Conservation (phyloP, 2,797 vertebrate species). For the Cirrhinus molitorella region DNA sequence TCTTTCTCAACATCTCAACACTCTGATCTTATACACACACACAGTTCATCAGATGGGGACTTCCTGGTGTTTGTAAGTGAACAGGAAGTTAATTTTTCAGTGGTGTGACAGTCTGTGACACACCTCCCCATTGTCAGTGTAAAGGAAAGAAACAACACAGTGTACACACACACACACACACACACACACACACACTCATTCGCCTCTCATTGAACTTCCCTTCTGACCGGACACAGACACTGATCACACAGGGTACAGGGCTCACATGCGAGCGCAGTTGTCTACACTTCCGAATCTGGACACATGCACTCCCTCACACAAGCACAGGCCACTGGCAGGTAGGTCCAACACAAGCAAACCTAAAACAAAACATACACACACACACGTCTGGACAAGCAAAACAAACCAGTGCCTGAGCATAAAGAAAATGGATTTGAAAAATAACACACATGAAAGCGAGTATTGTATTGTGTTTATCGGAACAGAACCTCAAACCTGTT, state of each 20-base stretch:
- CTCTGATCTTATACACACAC: conserved; percentile 42
- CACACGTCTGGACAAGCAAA: conserved; percentile 25
- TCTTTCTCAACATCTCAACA: conserved; percentile 25
- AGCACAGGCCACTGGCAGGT: conserved; percentile 13
- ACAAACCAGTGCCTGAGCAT: background rate
- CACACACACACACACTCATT: conserved; percentile 39
- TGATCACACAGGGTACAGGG: conserved; percentile 38
- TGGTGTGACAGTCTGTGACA: conserved; percentile 65
- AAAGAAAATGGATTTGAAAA: conserved; percentile 11
- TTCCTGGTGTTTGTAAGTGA: conserved; percentile 71
- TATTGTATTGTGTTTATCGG: background rate
- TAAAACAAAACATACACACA: conserved; percentile 5
- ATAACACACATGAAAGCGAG: background rate
- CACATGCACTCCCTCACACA: conserved; percentile 6
- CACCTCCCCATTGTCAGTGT: conserved; percentile 68
- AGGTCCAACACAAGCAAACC: background rate
- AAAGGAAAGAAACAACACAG: conserved; percentile 54
- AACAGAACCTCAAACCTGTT: background rate
- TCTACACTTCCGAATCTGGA: conserved; percentile 35
- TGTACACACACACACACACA: conserved; percentile 33
- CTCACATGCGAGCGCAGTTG: conserved; percentile 29
- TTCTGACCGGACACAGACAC: conserved; percentile 33
- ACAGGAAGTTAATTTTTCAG: conserved; percentile 73
- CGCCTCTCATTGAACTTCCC: conserved; percentile 46
- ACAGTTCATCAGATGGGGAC: conserved; percentile 54